Conservation (phyloP, 2,888 invertebrate genomes). For the Griposia aprilina region DNA sequence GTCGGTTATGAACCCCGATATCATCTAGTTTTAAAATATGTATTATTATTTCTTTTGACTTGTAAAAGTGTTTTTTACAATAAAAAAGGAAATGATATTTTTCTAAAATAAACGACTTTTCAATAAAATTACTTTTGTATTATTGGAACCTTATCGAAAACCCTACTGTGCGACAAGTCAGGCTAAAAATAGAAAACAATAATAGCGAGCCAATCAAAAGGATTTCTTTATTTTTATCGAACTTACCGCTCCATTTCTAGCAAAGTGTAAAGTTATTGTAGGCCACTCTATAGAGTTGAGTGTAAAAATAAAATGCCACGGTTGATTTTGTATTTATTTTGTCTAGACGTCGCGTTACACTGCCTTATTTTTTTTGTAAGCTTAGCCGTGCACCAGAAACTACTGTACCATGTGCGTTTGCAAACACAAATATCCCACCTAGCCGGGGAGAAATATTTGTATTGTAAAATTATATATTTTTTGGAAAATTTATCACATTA, state of each 20-base stretch:
- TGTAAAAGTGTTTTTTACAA: too few species aligned
- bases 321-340: not conserved
- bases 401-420: not conserved
- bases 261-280: conserved; percentile 1
- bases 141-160: too few species aligned
- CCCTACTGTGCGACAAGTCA: not conserved
- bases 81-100: too few species aligned
- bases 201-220: conserved; percentile 1
- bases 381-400: not conserved
- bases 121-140: too few species aligned
- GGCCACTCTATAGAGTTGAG: not conserved
- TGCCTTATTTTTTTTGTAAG: not conserved
- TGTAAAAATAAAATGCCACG: not conserved
- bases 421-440: not conserved
- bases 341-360: not conserved
- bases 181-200: not conserved
- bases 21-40: too few species aligned
- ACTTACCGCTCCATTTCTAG: not conserved
- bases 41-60: too few species aligned
- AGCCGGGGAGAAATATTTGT: not conserved
- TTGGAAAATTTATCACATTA: not conserved
- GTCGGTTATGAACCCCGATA: too few species aligned
- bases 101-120: too few species aligned
- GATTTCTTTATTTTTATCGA: conserved; percentile 6
- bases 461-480: not conserved